phyloP scores from a whole-genome alignment of 2,888 invertebrate genomes.

The Coecobrya sp. region DNA sequence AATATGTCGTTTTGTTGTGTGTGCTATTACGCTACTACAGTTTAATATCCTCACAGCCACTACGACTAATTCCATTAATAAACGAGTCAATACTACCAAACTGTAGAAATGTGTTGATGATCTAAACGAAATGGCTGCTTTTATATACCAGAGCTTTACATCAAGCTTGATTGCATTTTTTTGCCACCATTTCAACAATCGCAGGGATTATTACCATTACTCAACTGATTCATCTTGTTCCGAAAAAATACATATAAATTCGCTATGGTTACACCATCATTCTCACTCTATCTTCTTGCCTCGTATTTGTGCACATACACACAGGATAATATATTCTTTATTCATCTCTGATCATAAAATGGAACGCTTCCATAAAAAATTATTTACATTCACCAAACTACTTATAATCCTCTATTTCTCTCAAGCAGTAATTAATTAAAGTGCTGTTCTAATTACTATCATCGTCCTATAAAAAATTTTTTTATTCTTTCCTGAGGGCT shows the following conservation, averaged over 20 bases:
- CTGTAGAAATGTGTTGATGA: too few species aligned
- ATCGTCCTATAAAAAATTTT: not conserved
- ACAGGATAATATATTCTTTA: too few species aligned
- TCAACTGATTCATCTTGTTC: constrained; percentile 26
- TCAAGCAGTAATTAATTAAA: constrained; percentile 51
- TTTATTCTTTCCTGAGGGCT: not conserved
- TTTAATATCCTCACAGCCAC: constrained; percentile 25
- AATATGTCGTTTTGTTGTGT: too few species aligned
- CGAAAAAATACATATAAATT: too few species aligned
- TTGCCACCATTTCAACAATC: constrained; percentile 42
- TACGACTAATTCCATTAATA: constrained; percentile 71
- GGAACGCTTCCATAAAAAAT: not conserved
- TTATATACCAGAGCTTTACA: not conserved
- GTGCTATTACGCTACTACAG: not conserved
- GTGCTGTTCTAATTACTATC: constrained; percentile 57
- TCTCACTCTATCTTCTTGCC: not conserved
- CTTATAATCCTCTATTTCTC: not conserved
- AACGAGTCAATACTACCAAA: constrained; percentile 61
- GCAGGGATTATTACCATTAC: constrained; percentile 47
- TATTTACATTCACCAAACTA: not conserved
- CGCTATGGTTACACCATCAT: not conserved
- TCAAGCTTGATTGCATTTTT: constrained; percentile 16
- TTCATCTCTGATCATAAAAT: not conserved
- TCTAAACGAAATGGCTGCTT: too few species aligned
- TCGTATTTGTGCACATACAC: too few species aligned